Evolutionary conservation across 2,797 vertebrate species (phyloP).

Genomic region (Hyperoplus immaculatus): DNA sequence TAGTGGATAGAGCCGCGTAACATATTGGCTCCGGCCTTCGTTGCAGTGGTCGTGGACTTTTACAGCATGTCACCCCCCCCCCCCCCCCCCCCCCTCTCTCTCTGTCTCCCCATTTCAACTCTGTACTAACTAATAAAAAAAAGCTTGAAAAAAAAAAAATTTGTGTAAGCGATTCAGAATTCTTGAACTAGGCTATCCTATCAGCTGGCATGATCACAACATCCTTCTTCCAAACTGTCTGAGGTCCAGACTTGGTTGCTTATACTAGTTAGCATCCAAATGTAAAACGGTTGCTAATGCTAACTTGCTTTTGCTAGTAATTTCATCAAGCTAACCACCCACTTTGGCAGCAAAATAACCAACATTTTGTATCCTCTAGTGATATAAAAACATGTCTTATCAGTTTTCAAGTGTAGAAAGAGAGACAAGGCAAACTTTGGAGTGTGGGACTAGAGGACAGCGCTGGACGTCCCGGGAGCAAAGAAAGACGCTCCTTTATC

Average conservation of each 20-base stretch:
- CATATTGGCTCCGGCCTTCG: no score
- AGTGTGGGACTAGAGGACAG: conserved; percentile 86
- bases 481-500: conserved; percentile 94
- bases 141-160: no score
- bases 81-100: no score
- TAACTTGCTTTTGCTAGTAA: no score
- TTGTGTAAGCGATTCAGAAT: not conserved
- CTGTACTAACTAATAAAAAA: no score
- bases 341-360: not conserved
- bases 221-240: conserved; percentile 9
- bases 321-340: not conserved
- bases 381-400: conserved; percentile 1
- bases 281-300: not conserved
- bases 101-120: no score
- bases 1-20: no score
- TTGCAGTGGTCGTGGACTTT: no score
- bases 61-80: no score
- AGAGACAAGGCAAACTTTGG: not conserved
- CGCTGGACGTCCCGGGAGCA: conserved; percentile 90
- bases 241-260: not conserved
- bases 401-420: not conserved
- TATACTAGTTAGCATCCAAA: not conserved
- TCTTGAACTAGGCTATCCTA: not conserved
- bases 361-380: not conserved
- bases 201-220: not conserved